Evolutionary conservation across 23 tunicate genomes (phyloP).

Genomic region (Halocynthia aurantium): DNA sequence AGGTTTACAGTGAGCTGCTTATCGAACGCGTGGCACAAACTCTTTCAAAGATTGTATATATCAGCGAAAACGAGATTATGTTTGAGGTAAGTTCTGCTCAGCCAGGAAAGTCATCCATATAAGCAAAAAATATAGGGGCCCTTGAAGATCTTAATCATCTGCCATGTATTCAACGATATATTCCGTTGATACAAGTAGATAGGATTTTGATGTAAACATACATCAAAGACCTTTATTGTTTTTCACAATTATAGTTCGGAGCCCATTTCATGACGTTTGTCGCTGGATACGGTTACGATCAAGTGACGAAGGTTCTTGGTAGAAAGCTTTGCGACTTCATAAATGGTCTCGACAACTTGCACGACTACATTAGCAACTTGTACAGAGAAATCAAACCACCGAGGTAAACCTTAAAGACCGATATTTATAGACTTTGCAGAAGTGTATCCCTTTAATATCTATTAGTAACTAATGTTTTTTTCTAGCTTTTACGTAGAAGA

Average conservation of each 20-base stretch:
- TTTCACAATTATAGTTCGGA: constrained; percentile 24
- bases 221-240: neutral
- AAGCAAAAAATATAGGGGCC: neutral
- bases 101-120: too few species aligned
- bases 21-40: constrained; percentile 35
- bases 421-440: neutral
- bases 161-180: neutral
- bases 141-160: neutral
- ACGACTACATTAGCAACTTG: constrained; percentile 46
- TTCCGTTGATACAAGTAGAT: too few species aligned
- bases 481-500: constrained; percentile 40
- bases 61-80: constrained; percentile 34
- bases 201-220: neutral
- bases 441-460: neutral
- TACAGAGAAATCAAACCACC: constrained; percentile 46
- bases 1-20: constrained; percentile 29
- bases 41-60: constrained; percentile 4
- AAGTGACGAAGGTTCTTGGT: constrained; percentile 26
- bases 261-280: constrained; percentile 50
- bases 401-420: constrained; percentile 6
- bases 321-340: constrained; percentile 41
- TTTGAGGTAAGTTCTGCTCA: constrained; percentile 13
- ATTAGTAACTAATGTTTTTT: neutral
- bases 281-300: constrained; percentile 40
- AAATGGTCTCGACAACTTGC: constrained; percentile 37